Evolutionary conservation across 1,140 invertebrate species (phyloP), one percentile per base, ranked within the genome.

Genomic region (Aricia agestis): DNA sequence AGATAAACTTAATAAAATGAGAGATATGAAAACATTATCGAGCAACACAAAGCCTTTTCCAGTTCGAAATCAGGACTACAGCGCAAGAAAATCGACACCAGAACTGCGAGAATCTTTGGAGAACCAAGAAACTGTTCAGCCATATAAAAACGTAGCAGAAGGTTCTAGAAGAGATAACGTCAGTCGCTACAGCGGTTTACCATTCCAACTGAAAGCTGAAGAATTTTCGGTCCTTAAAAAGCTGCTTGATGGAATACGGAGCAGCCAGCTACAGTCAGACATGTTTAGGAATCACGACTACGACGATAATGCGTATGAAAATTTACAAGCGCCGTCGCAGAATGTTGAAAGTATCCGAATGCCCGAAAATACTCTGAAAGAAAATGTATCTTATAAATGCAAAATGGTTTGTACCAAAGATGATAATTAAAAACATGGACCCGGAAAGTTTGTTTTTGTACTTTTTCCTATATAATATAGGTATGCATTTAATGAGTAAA

Each of bases 341-440:
- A 81, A 72, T 59, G 18, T 74, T 58, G 75, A 75, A n/a, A 65
- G 57, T 2, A 25, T 73, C 1, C 61, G 72, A 68, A 13, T 71
- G 45, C 32, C 57, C 13, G 69, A 69, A n/a, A 57, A 76, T 18
- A 41, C 67, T 3, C 70, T 86, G 61, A 78, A 84, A 70, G 83
- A 89, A 77, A 87, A 86, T 71, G 78, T 81, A 25, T 72, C 84
- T 10, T 89, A 87, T 58, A 85, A 85, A 68, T 89, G 87, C 72
- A 83, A 79, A 66, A 83, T 89, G 79, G 70, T 86, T 25, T 89
- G 87, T 75, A 77, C 78, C 15, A 81, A 80, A 65, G 82, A 80
- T 72, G 42, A 70, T 45, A 59, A 71, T 67, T 68, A 41, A 31
- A 52, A 52, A 36, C 9, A 36, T 36, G 5, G 9, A 36, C 36